A percentile compares a stretch with the other conserved stretches of the same genome.
These are phyloP conservation scores for Nesidiocoris tenuis DNA, from an alignment of 2,888 invertebrate species.

Conservation along the genomic window DNA sequence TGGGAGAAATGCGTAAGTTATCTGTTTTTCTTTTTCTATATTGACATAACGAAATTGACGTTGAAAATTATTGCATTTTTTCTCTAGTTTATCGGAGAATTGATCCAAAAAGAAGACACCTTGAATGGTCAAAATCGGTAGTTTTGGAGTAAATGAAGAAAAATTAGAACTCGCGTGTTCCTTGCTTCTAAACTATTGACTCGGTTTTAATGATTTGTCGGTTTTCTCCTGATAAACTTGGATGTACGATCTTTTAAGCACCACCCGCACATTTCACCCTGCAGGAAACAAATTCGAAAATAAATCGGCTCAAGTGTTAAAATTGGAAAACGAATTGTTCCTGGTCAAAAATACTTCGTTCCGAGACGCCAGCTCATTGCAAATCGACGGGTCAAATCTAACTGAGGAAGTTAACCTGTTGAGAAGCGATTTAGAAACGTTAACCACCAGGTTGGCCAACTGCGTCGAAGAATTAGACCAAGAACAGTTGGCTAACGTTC, in stretches of 20 bases:
- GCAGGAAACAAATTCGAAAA: slow-evolving; percentile 26
- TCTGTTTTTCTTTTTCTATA: neutral
- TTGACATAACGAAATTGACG: neutral
- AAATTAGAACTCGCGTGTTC: too few relatives aligned
- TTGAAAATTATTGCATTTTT: neutral
- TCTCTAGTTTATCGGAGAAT: neutral
- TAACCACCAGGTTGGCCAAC: neutral
- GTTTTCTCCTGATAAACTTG: too few relatives aligned
- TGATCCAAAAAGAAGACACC: slow-evolving; percentile 21
- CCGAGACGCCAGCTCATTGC: neutral
- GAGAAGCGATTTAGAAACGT: slow-evolving; percentile 17
- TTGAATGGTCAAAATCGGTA: slow-evolving; percentile 19
- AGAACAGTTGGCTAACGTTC: slow-evolving; percentile 8
- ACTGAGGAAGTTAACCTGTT: slow-evolving; percentile 5
- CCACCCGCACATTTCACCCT: too few relatives aligned
- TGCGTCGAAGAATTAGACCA: slow-evolving; percentile 5
- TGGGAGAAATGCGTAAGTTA: slow-evolving; percentile 25
- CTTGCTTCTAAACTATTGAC: too few relatives aligned
- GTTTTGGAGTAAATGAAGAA: too few relatives aligned
- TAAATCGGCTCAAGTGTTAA: slow-evolving; percentile 25
- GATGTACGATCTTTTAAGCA: too few relatives aligned
- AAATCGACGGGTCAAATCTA: neutral
- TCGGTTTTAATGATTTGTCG: too few relatives aligned
- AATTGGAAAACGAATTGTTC: slow-evolving; percentile 33
- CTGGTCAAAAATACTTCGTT: slow-evolving; percentile 10